Conservation (phyloP, 2,888 invertebrate species). For the Cecidostiba fungosa region DNA sequence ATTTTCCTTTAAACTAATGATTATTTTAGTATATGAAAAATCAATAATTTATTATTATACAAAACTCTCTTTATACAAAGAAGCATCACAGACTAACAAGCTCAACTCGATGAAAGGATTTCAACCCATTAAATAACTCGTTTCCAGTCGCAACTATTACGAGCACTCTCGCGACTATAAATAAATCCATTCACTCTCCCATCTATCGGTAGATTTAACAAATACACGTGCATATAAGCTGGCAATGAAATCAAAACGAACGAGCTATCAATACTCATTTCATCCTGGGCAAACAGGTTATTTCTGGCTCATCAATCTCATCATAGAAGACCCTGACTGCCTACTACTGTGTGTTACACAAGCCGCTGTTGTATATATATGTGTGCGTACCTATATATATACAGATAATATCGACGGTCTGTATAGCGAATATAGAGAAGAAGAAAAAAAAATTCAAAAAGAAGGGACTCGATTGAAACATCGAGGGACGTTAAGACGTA, state of each 20-base stretch:
- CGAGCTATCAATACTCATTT: slow-evolving; percentile 4
- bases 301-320: slow-evolving; percentile 21
- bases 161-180: not conserved
- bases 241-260: slow-evolving; percentile 12
- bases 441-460: not conserved
- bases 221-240: not conserved
- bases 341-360: not conserved
- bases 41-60: too few species aligned
- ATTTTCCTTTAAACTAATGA: too few species aligned
- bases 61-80: too few species aligned
- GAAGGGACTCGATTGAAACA: not conserved
- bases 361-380: not conserved
- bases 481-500: not conserved
- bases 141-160: not conserved
- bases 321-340: not conserved
- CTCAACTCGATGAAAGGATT: too few species aligned
- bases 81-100: too few species aligned
- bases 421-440: not conserved
- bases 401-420: not conserved
- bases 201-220: not conserved
- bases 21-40: too few species aligned
- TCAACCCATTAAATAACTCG: not conserved
- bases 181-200: not conserved
- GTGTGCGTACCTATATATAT: too few species aligned
- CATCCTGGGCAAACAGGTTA: slow-evolving; percentile 4